Conservation (phyloP, 2,888 invertebrate genomes). For the Danaus chrysippus region DNA sequence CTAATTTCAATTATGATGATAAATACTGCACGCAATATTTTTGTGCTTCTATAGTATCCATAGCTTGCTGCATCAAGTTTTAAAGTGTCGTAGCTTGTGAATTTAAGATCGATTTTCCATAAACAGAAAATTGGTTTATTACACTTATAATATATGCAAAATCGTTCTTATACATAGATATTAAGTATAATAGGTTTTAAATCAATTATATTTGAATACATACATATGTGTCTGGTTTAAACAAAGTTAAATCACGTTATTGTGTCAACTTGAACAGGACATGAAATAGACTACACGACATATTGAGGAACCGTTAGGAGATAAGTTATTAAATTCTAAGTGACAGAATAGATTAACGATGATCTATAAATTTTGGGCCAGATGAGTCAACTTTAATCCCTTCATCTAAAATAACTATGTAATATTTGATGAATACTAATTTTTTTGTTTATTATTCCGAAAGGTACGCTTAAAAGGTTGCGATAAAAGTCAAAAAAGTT, state of each 20-base stretch:
- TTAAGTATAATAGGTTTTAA: neutral
- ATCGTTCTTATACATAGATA: constrained; percentile 34
- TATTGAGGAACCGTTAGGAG: constrained; percentile 2
- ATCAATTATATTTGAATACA: neutral
- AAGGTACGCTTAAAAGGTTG: too few species aligned
- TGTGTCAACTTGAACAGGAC: constrained; percentile 9
- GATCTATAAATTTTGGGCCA: constrained; percentile 13
- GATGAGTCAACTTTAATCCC: neutral
- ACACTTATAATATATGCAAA: constrained; percentile 32
- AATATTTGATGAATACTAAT: too few species aligned
- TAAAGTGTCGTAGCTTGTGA: constrained; percentile 34
- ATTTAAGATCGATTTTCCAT: constrained; percentile 47
- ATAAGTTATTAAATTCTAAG: constrained; percentile 12
- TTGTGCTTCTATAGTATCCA: constrained; percentile 72
- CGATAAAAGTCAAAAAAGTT: too few species aligned
- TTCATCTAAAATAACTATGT: too few species aligned
- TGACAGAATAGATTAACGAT: constrained; percentile 15
- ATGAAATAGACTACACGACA: constrained; percentile 1
- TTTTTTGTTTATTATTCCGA: too few species aligned
- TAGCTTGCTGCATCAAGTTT: constrained; percentile 78
- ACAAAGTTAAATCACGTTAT: constrained; percentile 10
- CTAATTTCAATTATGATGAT: constrained; percentile 50
- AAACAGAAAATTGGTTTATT: neutral
- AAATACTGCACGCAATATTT: constrained; percentile 55
- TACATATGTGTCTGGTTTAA: constrained; percentile 8